Evolutionary conservation across 1,140 invertebrate genomes (phyloP), one percentile per base, ranked within the genome.

Genomic region (Venturia canescens): DNA sequence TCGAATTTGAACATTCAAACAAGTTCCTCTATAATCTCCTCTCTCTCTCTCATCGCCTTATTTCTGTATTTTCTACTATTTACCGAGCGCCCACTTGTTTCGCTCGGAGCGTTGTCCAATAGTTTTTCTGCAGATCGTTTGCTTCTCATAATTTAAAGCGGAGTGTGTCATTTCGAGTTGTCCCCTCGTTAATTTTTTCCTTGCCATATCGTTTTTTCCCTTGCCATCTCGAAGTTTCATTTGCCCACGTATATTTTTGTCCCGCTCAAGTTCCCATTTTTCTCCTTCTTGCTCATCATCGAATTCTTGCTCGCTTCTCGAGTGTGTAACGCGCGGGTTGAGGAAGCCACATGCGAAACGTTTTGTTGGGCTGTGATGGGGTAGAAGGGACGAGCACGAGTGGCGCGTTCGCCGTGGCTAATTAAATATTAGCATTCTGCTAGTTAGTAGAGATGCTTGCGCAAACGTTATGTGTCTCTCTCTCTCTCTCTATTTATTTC

Each of bases 361-460:
- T 69, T 69, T 69, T n/a, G 66, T 69, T 29, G 27, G 15, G 31
- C 29, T 31, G 27, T 63, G 53, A 23, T 9, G 53, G 60, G 29
- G 66, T 69, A 31, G 66, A 69, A 69, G 4, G 27, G 29, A 69
- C 66, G n/a, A n/a, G n/a, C 29, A 53, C 38, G 38, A 72, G 50
- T 38, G 50, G 72, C 27, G 27, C 53, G 53, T 63, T 53, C 27
- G 38, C 75, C 15, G 81, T 81, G 84, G 82, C 80, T 83, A 85
- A 87, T 86, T 84, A 87, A 89, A 90, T 88, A 88, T 88, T 88
- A 83, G 80, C 83, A 86, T 88, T 90, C 83, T 83, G 85, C 86
- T 87, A 88, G 86, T 88, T 89, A 87, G 86, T 83, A 77, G 75
- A 44, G 38, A 44, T 44, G 38, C 38, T 48, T 50, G 71, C 26